Base-by-base conservation (phyloP, 2,797 vertebrate species). In the Gadopsis bispinosus region DNA sequence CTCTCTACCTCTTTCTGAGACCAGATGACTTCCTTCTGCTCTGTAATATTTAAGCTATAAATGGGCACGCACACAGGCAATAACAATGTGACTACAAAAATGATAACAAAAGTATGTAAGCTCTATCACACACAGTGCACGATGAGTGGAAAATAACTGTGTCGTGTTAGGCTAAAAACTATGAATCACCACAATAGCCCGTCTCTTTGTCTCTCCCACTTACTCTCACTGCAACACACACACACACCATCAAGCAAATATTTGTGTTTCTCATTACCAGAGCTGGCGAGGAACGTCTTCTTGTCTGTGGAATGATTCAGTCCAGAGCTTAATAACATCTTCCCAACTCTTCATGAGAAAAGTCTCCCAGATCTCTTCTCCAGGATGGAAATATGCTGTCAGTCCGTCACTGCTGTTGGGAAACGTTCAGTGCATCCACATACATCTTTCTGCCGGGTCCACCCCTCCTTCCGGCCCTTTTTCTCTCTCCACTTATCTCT, bases 221-320 rank as follows among this genome's bases (percentile, higher is more conserved):
- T 69, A 58, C 47, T 60, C 55, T 22, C 51, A 31, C 54, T 48
- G 12, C 26, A 11, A 82, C 43, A 71, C 37, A 48, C 75, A 72
- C 61, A 69, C 20, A 47, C 69, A 63, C 50, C 81, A 66, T 50
- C 13, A 80, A 73, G 61, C 60, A 83, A 59, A 83, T 51, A 48
- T 51, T 87, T 85, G 69, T 81, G 79, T 80, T 86, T 84, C 66
- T 86, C 65, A 76, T 91, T 92, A 92, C 91, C 90, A 62, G 37
- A 60, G 69, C 55, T 75, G 61, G 72, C 54, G 10, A 26, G 26
- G 43, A 84, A 58, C 54, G 58, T 83, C 77, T 61, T 72, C 74
- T 80, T 61, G 37, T 76, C 76, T 72, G 79, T 35, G 43, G 47
- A 73, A 66, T 39, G 64, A 68, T 77, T 68, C 29, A 74, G 71